Evolutionary conservation across 2,113 vertebrate genomes (phyloP), one percentile per base, ranked within the genome.

Genomic region (Gymnarchus niloticus): DNA sequence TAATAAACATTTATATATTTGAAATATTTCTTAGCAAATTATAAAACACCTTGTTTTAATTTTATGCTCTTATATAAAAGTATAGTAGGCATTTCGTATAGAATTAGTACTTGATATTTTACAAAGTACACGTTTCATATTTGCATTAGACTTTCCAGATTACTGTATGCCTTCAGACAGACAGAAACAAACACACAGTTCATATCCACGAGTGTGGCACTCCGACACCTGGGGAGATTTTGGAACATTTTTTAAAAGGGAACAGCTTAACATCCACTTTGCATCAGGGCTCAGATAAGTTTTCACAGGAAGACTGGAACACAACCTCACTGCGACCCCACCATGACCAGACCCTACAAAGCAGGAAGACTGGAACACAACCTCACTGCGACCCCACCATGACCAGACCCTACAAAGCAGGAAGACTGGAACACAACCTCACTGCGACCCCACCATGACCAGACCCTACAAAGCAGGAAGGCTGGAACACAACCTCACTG

Each of bases 121-220:
- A 65, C 83, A 61, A 7, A 49, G 14, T 46, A 84, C 46, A 69
- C 14, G n/a, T n/a, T 19, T 48, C 23, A 65, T 65, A 21, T 85
- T 33, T 41, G 44, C 65, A 84, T 61, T 19, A 84, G 44, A 85
- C 51, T 73, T 25, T 85, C 21, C 19, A 76, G 44, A 77, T 37
- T 76, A 23, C 56, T 28, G 9, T 56, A 21, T 77, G 77, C 49
- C 59, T 51, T 49, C 1, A 23, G 17, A 84, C 28, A 28, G 59
- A 86, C 54, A 3, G 37, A 86, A 17, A 69, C 86, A 88, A 89
- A 87, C 87, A 91, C 92, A 93, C 92, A 91, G 91, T n/a, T n/a
- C n/a, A n/a, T n/a, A n/a, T n/a, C n/a, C n/a, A n/a, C n/a, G n/a
- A n/a, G n/a, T n/a, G n/a, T n/a, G n/a, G n/a, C n/a, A n/a, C n/a